Evolutionary conservation across 1,140 invertebrate genomes (phyloP).

Genomic region (Calephelis virginiensis): DNA sequence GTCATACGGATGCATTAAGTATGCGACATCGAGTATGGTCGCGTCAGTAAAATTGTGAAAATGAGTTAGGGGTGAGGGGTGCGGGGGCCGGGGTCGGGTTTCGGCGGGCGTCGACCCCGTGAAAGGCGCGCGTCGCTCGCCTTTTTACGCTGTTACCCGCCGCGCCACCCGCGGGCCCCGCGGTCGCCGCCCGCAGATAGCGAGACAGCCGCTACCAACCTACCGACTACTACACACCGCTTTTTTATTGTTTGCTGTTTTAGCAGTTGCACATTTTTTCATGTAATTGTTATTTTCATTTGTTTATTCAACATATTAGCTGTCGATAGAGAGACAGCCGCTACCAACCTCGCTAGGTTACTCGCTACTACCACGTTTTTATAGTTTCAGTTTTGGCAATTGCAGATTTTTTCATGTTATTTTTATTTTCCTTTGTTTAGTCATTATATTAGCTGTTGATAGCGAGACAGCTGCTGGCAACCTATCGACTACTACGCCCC

Average conservation of each 20-base stretch:
- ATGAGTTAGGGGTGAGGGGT: constrained; percentile 44
- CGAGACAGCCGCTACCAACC: constrained; percentile 63
- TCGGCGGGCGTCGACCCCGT: constrained; percentile 68
- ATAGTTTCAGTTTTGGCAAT: background rate
- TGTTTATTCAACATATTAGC: no score
- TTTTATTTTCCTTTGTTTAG: no score
- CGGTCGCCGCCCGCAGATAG: constrained; percentile 75
- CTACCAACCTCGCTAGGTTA: no score
- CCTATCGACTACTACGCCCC: no score
- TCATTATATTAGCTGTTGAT: no score
- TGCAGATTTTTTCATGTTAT: no score
- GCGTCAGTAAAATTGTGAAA: constrained; percentile 40
- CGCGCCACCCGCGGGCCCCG: constrained; percentile 67
- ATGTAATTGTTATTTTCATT: no score
- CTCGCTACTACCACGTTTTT: constrained; percentile 27
- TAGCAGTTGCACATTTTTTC: background rate
- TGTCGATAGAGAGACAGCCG: no score
- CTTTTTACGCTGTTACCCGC: constrained; percentile 73
- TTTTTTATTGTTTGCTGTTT: constrained; percentile 11
- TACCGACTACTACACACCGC: constrained; percentile 53
- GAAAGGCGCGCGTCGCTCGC: constrained; percentile 69
- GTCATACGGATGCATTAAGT: constrained; percentile 18
- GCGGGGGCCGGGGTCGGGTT: constrained; percentile 56
- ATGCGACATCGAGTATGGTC: constrained; percentile 22
- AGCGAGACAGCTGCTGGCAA: no score